Evolutionary conservation across 2,113 vertebrate genomes (phyloP).

Genomic region (Dicentrarchus labrax): DNA sequence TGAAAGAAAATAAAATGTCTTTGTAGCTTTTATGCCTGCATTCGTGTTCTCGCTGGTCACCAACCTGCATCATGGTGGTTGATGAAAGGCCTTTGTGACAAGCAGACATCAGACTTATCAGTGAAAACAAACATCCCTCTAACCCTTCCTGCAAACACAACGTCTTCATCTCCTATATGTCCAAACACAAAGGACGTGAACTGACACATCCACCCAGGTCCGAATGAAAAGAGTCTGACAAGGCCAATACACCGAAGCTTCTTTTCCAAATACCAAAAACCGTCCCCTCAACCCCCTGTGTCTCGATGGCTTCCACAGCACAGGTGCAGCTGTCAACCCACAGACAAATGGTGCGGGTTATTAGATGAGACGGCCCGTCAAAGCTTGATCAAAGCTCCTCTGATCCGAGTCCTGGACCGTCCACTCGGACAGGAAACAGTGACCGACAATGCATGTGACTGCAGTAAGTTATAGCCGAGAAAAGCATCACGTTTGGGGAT

Average conservation of each 20-base stretch:
- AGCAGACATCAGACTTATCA: slow-evolving; percentile 20
- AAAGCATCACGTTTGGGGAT: not conserved
- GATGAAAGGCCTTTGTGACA: slow-evolving; percentile 31
- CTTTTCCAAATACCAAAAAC: slow-evolving; percentile 38
- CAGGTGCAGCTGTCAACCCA: slow-evolving; percentile 55
- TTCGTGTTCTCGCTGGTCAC: slow-evolving; percentile 6
- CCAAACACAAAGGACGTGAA: slow-evolving; percentile 40
- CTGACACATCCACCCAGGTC: slow-evolving; percentile 24
- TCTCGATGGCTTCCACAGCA: slow-evolving; percentile 25
- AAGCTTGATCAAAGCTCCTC: slow-evolving; percentile 70
- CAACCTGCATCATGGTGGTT: not conserved
- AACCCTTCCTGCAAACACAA: not conserved
- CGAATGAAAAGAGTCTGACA: slow-evolving; percentile 45
- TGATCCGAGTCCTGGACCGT: slow-evolving; percentile 46
- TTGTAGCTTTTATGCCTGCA: not conserved
- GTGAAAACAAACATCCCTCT: slow-evolving; percentile 44
- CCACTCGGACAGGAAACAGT: slow-evolving; percentile 37
- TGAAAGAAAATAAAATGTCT: not conserved
- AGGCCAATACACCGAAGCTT: slow-evolving; percentile 22
- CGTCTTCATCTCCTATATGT: slow-evolving; percentile 7
- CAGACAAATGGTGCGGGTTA: slow-evolving; percentile 59
- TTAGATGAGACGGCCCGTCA: slow-evolving; percentile 58
- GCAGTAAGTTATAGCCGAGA: not conserved
- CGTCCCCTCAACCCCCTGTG: not conserved
- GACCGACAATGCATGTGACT: not conserved